A percentile compares a stretch with the other conserved stretches of the same genome.
Conservation (phyloP, 2,113 vertebrate genomes). For the Dolichotis patagonum region DNA sequence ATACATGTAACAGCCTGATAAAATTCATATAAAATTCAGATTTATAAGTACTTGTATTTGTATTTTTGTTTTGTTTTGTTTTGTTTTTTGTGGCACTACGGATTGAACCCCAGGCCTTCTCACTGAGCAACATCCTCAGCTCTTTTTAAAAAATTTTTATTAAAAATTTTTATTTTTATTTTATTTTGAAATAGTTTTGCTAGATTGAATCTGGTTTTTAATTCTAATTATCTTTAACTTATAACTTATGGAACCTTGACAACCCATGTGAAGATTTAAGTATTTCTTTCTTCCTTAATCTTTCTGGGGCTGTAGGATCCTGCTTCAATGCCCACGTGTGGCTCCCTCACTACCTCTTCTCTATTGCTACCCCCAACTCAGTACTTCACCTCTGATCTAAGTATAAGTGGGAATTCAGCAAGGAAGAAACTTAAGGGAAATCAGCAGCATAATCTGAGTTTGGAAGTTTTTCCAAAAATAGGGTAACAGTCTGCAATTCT, state of each 20-base stretch:
- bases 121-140: not conserved
- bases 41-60: not conserved
- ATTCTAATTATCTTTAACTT: constrained; percentile 14
- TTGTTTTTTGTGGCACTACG: not conserved
- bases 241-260: not conserved
- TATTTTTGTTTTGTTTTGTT: not conserved
- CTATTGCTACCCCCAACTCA: not conserved
- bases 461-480: constrained; percentile 70
- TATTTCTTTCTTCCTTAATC: constrained; percentile 26
- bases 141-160: not conserved
- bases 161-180: not conserved
- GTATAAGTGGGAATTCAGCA: not conserved
- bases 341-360: not conserved
- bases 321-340: not conserved
- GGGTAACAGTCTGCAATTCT: constrained; percentile 30
- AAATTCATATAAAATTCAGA: not conserved
- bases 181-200: not conserved
- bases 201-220: not conserved
- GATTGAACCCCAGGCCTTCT: not conserved
- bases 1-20: not conserved
- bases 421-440: not conserved
- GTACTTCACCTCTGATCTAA: not conserved
- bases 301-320: not conserved
- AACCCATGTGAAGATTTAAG: not conserved
- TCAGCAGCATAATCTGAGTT: constrained; percentile 41